Evolutionary conservation across 2,888 invertebrate genomes (phyloP).

Genomic region (Epirrita christyi): DNA sequence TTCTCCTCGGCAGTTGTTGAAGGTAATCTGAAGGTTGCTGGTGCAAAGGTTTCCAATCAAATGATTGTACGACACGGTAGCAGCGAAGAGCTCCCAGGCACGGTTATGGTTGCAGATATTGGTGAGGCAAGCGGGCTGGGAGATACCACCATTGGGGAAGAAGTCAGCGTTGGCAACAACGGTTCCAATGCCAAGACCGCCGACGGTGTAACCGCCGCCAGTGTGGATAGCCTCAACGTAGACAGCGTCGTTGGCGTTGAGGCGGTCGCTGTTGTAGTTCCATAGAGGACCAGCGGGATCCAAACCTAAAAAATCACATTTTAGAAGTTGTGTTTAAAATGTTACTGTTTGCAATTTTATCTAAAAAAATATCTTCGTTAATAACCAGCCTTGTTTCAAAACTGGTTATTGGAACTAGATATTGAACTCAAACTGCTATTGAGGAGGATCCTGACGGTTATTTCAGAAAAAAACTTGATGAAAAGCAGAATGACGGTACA

Average conservation of each 20-base stretch:
- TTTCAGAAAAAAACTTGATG: no score
- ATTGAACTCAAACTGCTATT: no score
- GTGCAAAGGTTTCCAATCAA: conserved; percentile 56
- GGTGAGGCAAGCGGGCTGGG: conserved; percentile 64
- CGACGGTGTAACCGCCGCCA: conserved; percentile 70
- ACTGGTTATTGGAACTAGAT: no score
- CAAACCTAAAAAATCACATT: conserved; percentile 49
- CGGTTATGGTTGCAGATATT: conserved; percentile 65
- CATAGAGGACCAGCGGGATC: conserved; percentile 70
- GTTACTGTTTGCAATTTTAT: no score
- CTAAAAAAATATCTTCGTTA: no score
- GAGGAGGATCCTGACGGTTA: no score
- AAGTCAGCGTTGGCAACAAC: conserved; percentile 83
- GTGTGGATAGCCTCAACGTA: conserved; percentile 75
- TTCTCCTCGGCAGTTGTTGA: conserved; percentile 56
- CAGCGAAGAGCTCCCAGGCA: conserved; percentile 64
- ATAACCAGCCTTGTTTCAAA: no score
- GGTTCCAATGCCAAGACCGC: conserved; percentile 72
- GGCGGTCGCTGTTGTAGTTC: conserved; percentile 50
- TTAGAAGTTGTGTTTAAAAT: conserved; percentile 9
- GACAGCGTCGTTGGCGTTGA: conserved; percentile 59
- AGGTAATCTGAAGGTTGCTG: conserved; percentile 50
- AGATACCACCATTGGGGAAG: conserved; percentile 84
- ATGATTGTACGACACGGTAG: conserved; percentile 61
- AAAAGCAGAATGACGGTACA: no score